A percentile compares a stretch with the other conserved stretches of the same genome.
Conservation (phyloP, 2,113 vertebrate genomes). For the Cebus imitator region DNA sequence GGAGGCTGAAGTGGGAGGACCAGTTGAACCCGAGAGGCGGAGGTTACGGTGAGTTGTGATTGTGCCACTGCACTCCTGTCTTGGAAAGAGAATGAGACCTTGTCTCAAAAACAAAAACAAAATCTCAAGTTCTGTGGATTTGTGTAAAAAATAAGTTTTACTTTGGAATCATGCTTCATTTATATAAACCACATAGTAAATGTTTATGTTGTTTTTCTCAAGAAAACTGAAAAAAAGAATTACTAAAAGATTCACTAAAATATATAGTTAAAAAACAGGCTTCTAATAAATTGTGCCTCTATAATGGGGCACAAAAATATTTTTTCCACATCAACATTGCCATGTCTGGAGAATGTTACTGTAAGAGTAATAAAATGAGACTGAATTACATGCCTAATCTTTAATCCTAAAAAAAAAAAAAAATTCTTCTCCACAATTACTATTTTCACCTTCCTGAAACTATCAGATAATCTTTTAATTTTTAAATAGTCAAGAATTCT, state of each 20-base stretch:
- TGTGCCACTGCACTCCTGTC: no score
- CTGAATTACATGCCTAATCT: background rate
- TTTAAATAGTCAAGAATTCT: background rate
- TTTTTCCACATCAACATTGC: background rate
- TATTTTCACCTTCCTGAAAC: slow-evolving; percentile 38
- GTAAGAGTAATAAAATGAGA: background rate
- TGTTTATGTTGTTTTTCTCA: background rate
- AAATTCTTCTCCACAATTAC: background rate
- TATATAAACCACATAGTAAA: background rate
- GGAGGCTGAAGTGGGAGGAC: no score
- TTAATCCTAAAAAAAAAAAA: slow-evolving; percentile 42
- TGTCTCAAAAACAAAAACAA: no score
- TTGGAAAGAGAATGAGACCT: no score
- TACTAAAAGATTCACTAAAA: background rate
- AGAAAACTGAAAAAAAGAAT: no score
- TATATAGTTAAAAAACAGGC: background rate
- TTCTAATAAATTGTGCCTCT: background rate
- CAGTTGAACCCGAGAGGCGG: no score
- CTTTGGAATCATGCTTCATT: background rate
- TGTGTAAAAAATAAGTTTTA: background rate
- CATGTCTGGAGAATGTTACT: background rate
- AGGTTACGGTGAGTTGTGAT: no score
- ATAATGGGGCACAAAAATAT: background rate
- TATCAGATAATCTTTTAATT: background rate
- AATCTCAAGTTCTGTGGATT: background rate